Evolutionary conservation across 1,140 invertebrate species (phyloP).

Genomic region (Brachionus manjavacas): DNA sequence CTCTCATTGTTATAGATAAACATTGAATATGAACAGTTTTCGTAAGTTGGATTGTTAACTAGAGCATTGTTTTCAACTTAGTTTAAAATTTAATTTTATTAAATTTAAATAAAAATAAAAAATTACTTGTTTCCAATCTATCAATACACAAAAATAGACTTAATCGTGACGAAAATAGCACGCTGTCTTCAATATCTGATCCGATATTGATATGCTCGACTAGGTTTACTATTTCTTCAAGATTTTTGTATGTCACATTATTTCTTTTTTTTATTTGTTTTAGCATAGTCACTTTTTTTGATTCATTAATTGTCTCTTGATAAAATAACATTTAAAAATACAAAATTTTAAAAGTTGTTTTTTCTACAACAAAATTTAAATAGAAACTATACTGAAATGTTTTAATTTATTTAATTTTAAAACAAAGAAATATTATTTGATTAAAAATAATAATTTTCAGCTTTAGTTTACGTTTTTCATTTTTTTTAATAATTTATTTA

Average conservation of each 20-base stretch:
- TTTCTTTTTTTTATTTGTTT: conserved; percentile 16
- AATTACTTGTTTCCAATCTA: not conserved
- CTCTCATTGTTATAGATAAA: conserved; percentile 12
- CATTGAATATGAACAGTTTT: not conserved
- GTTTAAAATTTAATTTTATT: not conserved
- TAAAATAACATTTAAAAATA: not conserved
- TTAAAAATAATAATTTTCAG: too few relatives aligned
- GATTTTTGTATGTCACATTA: not conserved
- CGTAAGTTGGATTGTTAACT: not conserved
- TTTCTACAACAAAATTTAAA: not conserved
- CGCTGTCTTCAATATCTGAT: not conserved
- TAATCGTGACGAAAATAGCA: not conserved
- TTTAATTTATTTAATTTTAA: too few relatives aligned
- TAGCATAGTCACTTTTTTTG: not conserved
- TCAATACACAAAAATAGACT: not conserved
- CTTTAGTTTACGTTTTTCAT: too few relatives aligned
- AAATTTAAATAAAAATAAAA: not conserved
- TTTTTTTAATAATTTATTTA: too few relatives aligned
- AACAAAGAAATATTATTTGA: too few relatives aligned
- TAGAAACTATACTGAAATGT: too few relatives aligned
- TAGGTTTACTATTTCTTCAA: conserved; percentile 18
- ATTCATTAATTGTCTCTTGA: conserved; percentile 7
- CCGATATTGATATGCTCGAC: not conserved
- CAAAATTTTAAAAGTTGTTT: not conserved
- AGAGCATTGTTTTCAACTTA: not conserved